These are phyloP conservation scores for Drosophila lowei DNA, from an alignment of 1,140 invertebrate genomes.

Conservation along the genomic window DNA sequence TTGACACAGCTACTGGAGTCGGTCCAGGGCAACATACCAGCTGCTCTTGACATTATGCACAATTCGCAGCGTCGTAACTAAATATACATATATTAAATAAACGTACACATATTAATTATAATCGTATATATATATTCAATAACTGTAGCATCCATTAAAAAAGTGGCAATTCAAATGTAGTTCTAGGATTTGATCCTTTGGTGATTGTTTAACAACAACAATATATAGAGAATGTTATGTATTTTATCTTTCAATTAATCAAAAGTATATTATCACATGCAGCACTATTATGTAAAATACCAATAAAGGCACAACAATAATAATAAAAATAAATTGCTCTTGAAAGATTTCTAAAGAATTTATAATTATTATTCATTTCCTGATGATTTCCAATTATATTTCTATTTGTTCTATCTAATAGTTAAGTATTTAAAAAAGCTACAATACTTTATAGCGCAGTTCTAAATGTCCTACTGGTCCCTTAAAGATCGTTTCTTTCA, in stretches of 20 bases:
- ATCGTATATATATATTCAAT: constrained; percentile 37
- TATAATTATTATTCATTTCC: too few relatives aligned
- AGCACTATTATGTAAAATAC: constrained; percentile 22
- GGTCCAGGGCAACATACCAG: constrained; percentile 88
- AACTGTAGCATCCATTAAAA: constrained; percentile 16
- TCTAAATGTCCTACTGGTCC: too few relatives aligned
- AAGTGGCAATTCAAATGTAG: constrained; percentile 1
- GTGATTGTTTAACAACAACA: constrained; percentile 27
- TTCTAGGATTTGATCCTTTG: constrained; percentile 15
- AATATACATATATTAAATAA: constrained; percentile 13
- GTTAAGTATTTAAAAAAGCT: too few relatives aligned
- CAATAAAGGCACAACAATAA: constrained; percentile 27
- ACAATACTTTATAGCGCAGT: constrained; percentile 24
- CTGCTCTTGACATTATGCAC: constrained; percentile 87
- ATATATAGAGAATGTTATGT: constrained; percentile 7
- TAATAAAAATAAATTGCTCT: too few relatives aligned
- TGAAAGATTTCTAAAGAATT: too few relatives aligned
- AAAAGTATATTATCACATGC: constrained; percentile 49
- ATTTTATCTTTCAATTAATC: constrained; percentile 48
- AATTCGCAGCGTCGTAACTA: constrained; percentile 66
- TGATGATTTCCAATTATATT: too few relatives aligned
- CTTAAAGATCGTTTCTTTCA: not conserved
- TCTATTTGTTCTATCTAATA: too few relatives aligned
- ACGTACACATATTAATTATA: constrained; percentile 5
- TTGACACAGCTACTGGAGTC: constrained; percentile 84